Evolutionary conservation across 2,888 invertebrate genomes (phyloP), one percentile per base, ranked within the genome.

Genomic region (Chrysolina haemoptera): DNA sequence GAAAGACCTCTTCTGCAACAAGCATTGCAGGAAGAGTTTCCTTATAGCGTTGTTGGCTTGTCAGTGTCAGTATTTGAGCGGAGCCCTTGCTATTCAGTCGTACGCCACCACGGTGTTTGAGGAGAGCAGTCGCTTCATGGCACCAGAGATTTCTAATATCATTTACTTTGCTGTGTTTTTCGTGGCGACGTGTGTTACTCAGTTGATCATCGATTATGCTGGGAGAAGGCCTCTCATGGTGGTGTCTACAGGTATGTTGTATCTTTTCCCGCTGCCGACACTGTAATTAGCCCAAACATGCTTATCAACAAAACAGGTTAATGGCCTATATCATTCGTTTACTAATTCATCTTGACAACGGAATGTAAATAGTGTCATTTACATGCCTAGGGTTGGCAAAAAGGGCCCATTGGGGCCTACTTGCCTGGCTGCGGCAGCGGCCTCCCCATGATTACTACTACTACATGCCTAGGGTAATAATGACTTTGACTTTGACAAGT

Each of bases 141-240:
- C 82, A 3, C 84, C 87, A 4, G 82, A 83, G 48, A 70, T 79
- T 1, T 87, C 88, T 27, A 87, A 89, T 11, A 87, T 76, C 0
- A 71, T 77, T 14, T 76, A 71, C 62, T 74, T 68, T 16, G 16
- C 48, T 0, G 18, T 72, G 11, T 67, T 65, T 14, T 73, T 74
- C 14, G 0, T 76, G 6, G 53, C 14, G 20, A 67, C 9, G 6
- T 64, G 1, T 16, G 18, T 76, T 35, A 59, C 74, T 46, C 90
- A 91, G 0, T 85, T 90, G 82, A 84, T 93, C 14, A 87, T 93
- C 20, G 94, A 93, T 82, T 88, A 89, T 62, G 88, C 90, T 0
- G 92, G 94, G 65, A 87, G 94, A 76, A 89, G 92, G 73, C 88
- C 91, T 10, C 88, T 94, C 11, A 87, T 95, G 0, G 82, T 94